Conservation (phyloP, 30 jellyfish, hydroid and myxozoan species). For the Catostylus mosaicus region DNA sequence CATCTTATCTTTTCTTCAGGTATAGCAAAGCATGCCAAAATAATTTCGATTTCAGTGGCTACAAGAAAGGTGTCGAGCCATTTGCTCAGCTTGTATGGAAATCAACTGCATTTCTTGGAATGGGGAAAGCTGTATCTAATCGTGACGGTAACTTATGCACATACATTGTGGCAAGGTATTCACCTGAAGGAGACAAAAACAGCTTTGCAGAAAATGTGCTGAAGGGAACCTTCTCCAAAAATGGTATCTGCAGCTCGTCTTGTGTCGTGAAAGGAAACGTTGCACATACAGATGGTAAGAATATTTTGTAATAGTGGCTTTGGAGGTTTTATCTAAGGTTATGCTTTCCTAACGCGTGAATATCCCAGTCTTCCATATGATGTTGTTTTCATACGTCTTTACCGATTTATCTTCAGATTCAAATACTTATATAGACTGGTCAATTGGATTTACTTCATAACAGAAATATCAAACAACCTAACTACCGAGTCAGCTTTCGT, state of each 20-base stretch:
- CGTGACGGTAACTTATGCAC: slow-evolving; percentile 91
- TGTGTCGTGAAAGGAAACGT: slow-evolving; percentile 58
- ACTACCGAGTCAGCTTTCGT: too few species aligned
- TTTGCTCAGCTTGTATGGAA: slow-evolving; percentile 98
- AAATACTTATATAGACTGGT: too few species aligned
- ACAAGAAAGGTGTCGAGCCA: slow-evolving; percentile 82
- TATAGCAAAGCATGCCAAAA: slow-evolving; percentile 90
- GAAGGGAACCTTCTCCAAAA: slow-evolving; percentile 73
- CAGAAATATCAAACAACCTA: too few species aligned
- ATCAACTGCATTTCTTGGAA: slow-evolving; percentile 83
- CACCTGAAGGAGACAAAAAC: slow-evolving; percentile 93
- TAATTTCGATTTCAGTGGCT: slow-evolving; percentile 58
- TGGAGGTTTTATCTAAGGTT: too few species aligned
- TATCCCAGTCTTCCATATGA: too few species aligned
- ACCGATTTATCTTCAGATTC: too few species aligned
- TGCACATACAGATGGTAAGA: slow-evolving; percentile 25
- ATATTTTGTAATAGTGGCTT: too few species aligned
- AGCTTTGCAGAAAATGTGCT: slow-evolving; percentile 72
- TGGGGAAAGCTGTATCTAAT: slow-evolving; percentile 86
- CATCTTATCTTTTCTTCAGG: slow-evolving; percentile 46
- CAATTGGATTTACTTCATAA: too few species aligned
- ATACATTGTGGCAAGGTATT: slow-evolving; percentile 90
- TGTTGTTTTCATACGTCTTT: too few species aligned
- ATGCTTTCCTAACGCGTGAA: too few species aligned
- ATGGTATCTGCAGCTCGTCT: slow-evolving; percentile 60